Base-by-base conservation (phyloP, 2,888 invertebrate genomes). In the Temnothorax rugatulus region DNA sequence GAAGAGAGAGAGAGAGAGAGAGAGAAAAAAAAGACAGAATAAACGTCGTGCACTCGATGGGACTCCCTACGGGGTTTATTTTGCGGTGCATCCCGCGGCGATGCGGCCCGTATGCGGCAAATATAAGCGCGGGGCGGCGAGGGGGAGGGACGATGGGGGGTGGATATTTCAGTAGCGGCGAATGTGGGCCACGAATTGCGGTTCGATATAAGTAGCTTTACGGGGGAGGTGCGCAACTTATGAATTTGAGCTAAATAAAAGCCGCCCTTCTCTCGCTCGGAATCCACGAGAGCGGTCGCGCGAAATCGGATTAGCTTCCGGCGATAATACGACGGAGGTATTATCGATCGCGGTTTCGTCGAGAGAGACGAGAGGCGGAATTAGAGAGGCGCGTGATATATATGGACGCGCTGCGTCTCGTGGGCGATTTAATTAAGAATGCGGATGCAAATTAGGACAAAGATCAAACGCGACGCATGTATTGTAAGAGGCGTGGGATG, bases 11-110 rank as follows among this genome's bases (percentile, higher is more conserved):
- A 18, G 50, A 38, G 34, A 29, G 34, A 34, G 25, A 11, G 4
- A 18, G 50, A 38, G 34, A 29, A 21, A 29, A n/a, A 29, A 29
- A 29, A 29, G 29, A 63, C n/a, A 41, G 73, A 47, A 29, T 29
- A 29, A 38, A 25, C n/a, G 34, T 47, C 71, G 34, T 29, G 34
- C 64, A 52, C 64, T 44, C 75, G 57, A 82, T 57, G 18, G 25
- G 34, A 11, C 29, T 77, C 77, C 76, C 79, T 81, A 50, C 73
- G 79, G 79, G 59, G 47, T 83, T 83, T 77, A 68, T 57, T 68
- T 83, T 77, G 82, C 77, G 54, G 63, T 11, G 74, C 76, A 68
- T 68, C 57, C 77, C 59, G 79, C 79, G 73, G 73, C 79, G 73
- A 79, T 79, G 73, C 79, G 59, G 71, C 71, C 34, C 57, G 57